A percentile compares a stretch with the other conserved stretches of the same genome.
Evolutionary conservation across 2,797 vertebrate genomes (phyloP).

Genomic region (Anniella stebbinsi): DNA sequence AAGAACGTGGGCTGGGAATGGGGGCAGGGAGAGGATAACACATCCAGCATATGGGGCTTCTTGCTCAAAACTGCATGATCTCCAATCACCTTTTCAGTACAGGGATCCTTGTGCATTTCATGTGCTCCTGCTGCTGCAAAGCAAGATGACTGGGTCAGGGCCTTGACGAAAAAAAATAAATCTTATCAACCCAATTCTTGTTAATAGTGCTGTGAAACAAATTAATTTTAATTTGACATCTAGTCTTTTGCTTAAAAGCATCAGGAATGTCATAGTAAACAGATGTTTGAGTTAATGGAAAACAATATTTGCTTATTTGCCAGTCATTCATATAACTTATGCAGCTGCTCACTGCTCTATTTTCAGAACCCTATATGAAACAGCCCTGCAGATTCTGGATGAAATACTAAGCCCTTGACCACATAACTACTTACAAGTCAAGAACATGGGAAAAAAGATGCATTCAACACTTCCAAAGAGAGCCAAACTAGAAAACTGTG

Average conservation of each 20-base stretch:
- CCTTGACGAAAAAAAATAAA: background rate
- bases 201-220: background rate
- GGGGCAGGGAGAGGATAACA: background rate
- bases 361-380: conserved; percentile 88
- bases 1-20: background rate
- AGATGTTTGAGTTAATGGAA: conserved; percentile 19
- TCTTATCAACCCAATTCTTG: background rate
- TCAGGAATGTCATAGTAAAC: background rate
- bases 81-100: background rate
- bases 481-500: background rate
- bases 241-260: background rate
- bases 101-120: too few species aligned
- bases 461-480: background rate
- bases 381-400: conserved; percentile 85
- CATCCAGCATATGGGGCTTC: background rate
- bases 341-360: conserved; percentile 34
- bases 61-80: background rate
- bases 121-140: background rate
- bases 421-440: background rate
- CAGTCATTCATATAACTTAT: conserved; percentile 44
- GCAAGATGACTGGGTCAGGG: background rate
- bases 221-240: conserved; percentile 10
- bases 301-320: conserved; percentile 4
- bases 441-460: conserved; percentile 22
- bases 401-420: conserved; percentile 82